phyloP scores from a whole-genome alignment of 2,797 vertebrate species.

The Diplodus puntazzo region DNA sequence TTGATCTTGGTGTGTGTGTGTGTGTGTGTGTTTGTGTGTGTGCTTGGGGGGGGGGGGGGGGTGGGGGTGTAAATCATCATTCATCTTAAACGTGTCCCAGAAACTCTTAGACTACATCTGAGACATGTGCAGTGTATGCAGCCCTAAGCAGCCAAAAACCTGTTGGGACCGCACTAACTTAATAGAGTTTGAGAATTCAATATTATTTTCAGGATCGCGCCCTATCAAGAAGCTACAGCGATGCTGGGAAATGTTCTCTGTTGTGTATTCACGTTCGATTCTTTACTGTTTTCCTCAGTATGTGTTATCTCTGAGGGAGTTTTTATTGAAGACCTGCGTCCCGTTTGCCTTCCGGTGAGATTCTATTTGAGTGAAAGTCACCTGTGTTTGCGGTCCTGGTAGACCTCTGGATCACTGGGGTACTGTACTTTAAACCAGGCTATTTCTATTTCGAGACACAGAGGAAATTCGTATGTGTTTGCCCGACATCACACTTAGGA shows the following conservation, averaged over 20 bases:
- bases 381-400: slow-evolving; percentile 48
- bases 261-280: slow-evolving; percentile 17
- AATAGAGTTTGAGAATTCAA: slow-evolving; percentile 54
- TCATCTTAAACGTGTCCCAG: slow-evolving; percentile 38
- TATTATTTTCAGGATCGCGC: slow-evolving; percentile 50
- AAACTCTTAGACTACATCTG: slow-evolving; percentile 54
- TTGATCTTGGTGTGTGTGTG: slow-evolving; percentile 1
- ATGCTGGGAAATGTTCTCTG: slow-evolving; percentile 22
- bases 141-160: slow-evolving; percentile 54
- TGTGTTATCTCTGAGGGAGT: slow-evolving; percentile 4
- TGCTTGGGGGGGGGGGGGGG: slow-evolving; percentile 10
- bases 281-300: slow-evolving; percentile 1
- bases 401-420: slow-evolving; percentile 32
- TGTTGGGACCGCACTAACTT: slow-evolving; percentile 53
- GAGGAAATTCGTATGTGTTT: slow-evolving; percentile 24
- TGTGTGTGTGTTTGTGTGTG: too few relatives aligned
- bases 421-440: slow-evolving; percentile 40
- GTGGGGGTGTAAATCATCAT: slow-evolving; percentile 27
- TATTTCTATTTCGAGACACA: slow-evolving; percentile 54
- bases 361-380: slow-evolving; percentile 51
- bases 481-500: slow-evolving; percentile 29
- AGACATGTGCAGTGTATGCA: slow-evolving; percentile 30
- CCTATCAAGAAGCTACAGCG: slow-evolving; percentile 10
- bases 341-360: slow-evolving; percentile 42
- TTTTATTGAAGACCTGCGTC: background rate